Percentiles rank a stretch among this genome's conserved stretches.
Conservation (phyloP, 2,888 invertebrate genomes). For the Ametastegia equiseti region DNA sequence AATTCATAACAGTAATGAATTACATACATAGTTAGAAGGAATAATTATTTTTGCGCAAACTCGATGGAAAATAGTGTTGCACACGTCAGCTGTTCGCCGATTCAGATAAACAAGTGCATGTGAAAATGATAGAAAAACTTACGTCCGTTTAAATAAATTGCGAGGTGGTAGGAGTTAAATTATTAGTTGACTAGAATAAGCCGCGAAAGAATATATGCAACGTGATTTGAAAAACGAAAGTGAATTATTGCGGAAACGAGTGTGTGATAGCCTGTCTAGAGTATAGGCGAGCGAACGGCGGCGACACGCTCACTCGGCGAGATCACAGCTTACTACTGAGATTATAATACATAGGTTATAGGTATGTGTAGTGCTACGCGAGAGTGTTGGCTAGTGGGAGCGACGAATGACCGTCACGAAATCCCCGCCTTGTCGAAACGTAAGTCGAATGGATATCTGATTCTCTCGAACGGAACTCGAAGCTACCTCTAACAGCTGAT, state of each 20-base stretch:
- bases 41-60: constrained; percentile 19
- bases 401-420: constrained; percentile 31
- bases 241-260: neutral
- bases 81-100: neutral
- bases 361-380: neutral
- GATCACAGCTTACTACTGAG: constrained; percentile 10
- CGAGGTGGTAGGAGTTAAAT: neutral
- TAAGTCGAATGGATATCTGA: neutral
- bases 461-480: neutral
- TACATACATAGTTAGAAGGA: neutral
- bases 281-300: neutral
- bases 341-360: too few relatives aligned
- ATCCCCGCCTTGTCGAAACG: constrained; percentile 17
- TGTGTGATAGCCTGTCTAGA: neutral
- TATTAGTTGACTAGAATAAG: neutral
- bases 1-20: neutral
- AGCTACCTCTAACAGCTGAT: constrained; percentile 33
- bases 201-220: neutral
- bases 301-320: constrained; percentile 1
- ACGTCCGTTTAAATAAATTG: neutral
- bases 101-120: neutral
- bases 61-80: neutral
- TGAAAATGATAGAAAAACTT: neutral
- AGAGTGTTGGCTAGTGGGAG: constrained; percentile 5
- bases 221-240: neutral